Evolutionary conservation across 2,113 vertebrate species (phyloP).

Genomic region (Forbesichthys agassizii): DNA sequence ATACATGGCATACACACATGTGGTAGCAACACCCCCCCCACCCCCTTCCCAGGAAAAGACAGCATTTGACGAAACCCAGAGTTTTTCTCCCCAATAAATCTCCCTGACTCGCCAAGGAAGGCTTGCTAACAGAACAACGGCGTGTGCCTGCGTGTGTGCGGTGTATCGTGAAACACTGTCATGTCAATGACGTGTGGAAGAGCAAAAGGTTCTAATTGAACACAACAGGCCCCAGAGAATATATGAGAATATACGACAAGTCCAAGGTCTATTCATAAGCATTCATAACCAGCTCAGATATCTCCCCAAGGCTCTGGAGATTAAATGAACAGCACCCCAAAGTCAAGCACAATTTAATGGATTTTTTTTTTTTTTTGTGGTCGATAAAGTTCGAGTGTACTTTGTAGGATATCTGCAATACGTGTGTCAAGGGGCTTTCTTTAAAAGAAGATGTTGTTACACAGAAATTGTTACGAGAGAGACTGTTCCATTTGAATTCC

Average conservation of each 20-base stretch:
- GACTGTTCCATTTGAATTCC: too few species aligned
- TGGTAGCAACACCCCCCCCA: conserved; percentile 55
- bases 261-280: conserved; percentile 56
- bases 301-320: conserved; percentile 35
- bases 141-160: not conserved
- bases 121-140: conserved; percentile 29
- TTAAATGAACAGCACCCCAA: conserved; percentile 35
- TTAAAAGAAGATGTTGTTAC: too few species aligned
- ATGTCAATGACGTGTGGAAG: conserved; percentile 13
- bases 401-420: conserved; percentile 5
- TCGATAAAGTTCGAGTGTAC: conserved; percentile 19
- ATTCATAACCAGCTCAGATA: conserved; percentile 47
- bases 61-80: conserved; percentile 59
- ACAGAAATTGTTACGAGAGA: too few species aligned
- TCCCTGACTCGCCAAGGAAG: conserved; percentile 62
- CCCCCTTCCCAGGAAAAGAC: conserved; percentile 39
- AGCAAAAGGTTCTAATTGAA: conserved; percentile 65
- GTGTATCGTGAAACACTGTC: not conserved
- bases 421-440: too few species aligned
- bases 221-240: conserved; percentile 57
- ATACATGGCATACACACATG: conserved; percentile 63
- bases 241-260: conserved; percentile 29
- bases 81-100: conserved; percentile 74
- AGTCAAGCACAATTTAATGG: conserved; percentile 19
- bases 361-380: conserved; percentile 15